Evolutionary conservation across 2,888 invertebrate genomes (phyloP).

Genomic region (Patella caerulea): DNA sequence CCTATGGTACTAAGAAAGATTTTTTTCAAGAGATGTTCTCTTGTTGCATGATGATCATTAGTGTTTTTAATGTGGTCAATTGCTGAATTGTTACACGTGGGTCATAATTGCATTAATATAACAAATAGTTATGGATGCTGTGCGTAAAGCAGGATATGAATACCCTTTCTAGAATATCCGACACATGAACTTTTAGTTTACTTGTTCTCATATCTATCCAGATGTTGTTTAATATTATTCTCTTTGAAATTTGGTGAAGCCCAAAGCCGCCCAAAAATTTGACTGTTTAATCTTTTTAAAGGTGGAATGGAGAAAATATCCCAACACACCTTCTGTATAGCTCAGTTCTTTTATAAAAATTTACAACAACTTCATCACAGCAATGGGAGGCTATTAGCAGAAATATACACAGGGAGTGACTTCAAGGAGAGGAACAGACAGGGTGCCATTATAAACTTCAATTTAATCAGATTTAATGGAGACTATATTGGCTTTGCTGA

Average conservation of each 20-base stretch:
- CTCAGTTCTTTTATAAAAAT: slow-evolving; percentile 80
- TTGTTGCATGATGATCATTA: too few relatives aligned
- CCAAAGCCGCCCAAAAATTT: not conserved
- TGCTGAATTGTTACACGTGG: not conserved
- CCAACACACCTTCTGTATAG: slow-evolving; percentile 79
- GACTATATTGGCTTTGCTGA: slow-evolving; percentile 90
- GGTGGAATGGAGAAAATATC: slow-evolving; percentile 73
- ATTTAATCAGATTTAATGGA: slow-evolving; percentile 83
- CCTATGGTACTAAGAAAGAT: too few relatives aligned
- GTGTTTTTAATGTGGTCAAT: too few relatives aligned
- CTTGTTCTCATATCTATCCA: too few relatives aligned
- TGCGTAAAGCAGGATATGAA: too few relatives aligned
- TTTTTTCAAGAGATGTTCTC: too few relatives aligned
- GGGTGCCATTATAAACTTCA: slow-evolving; percentile 91
- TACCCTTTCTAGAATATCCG: too few relatives aligned
- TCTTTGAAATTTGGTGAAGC: not conserved
- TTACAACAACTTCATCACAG: slow-evolving; percentile 79
- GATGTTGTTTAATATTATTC: not conserved
- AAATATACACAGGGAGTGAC: slow-evolving; percentile 77
- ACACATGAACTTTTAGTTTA: too few relatives aligned
- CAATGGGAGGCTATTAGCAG: slow-evolving; percentile 81
- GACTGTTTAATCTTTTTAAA: slow-evolving; percentile 33
- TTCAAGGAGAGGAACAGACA: slow-evolving; percentile 77
- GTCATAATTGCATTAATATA: not conserved
- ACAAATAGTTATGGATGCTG: not conserved